Evolutionary conservation across 2,888 invertebrate species (phyloP).

Genomic region (Troides oblongomaculatus): DNA sequence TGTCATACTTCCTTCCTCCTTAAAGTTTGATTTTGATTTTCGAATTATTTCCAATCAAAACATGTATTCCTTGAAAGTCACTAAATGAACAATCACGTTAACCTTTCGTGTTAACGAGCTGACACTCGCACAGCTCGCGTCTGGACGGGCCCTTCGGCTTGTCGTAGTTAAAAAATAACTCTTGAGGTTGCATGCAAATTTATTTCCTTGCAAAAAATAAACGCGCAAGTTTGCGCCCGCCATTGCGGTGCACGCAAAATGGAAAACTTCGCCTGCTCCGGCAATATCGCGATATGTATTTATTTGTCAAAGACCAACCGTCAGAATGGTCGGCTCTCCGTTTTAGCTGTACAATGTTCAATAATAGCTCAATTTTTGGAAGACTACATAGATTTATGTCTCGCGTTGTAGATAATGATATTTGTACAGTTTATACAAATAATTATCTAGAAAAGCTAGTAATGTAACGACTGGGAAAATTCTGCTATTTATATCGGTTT

Average conservation of each 20-base stretch:
- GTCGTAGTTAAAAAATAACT: conserved; percentile 29
- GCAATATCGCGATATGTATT: conserved; percentile 59
- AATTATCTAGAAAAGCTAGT: no score
- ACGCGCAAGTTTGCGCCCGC: conserved; percentile 38
- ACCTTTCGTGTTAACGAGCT: conserved; percentile 21
- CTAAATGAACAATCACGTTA: neutral
- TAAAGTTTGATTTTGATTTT: neutral
- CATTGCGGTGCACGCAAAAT: conserved; percentile 51
- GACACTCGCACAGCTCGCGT: conserved; percentile 17
- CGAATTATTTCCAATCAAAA: conserved; percentile 1
- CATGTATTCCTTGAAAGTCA: neutral
- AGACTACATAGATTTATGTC: no score
- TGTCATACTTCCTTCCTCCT: neutral
- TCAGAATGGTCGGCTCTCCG: neutral
- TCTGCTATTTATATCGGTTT: no score
- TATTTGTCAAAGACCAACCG: conserved; percentile 42
- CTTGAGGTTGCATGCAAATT: conserved; percentile 42
- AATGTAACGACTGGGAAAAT: no score
- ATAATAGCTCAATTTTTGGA: no score
- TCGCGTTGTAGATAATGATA: no score
- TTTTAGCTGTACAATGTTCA: no score
- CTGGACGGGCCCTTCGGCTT: conserved; percentile 21
- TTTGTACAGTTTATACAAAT: no score
- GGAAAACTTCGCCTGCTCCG: conserved; percentile 64
- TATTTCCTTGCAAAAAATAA: conserved; percentile 45